Percentiles rank a stretch among this genome's conserved stretches.
Conservation (phyloP, 2,797 vertebrate genomes). For the Liasis olivaceus region DNA sequence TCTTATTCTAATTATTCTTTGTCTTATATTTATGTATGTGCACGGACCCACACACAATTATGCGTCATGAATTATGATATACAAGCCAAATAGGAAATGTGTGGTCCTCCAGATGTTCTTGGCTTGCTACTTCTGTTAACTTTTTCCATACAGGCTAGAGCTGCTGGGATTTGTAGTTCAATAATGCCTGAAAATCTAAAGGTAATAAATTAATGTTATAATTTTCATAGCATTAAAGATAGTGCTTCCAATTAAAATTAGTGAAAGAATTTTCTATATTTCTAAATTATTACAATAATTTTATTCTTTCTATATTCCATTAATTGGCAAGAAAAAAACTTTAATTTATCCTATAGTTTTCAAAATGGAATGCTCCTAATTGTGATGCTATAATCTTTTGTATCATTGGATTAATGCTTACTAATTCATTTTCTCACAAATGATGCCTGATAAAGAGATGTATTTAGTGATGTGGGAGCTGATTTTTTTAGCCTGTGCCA, state of each 20-base stretch:
- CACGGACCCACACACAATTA: no score
- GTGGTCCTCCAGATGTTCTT: no score
- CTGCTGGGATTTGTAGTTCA: no score
- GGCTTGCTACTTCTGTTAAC: no score
- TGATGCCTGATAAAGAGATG: background rate
- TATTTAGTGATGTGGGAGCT: background rate
- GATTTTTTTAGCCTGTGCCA: background rate
- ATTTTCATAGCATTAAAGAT: no score
- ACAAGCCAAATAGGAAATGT: background rate
- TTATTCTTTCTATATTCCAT: background rate
- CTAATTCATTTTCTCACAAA: slow-evolving; percentile 5
- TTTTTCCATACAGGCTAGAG: no score
- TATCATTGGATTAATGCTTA: background rate
- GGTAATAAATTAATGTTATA: no score
- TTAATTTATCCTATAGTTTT: background rate
- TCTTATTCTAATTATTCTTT: background rate
- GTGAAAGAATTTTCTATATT: no score
- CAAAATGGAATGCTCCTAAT: background rate
- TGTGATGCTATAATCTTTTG: background rate
- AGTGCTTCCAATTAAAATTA: no score
- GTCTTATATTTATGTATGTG: no score
- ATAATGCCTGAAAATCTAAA: no score
- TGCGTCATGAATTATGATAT: background rate
- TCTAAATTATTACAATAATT: no score
- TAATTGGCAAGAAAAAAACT: background rate